Conservation (phyloP, 2,113 vertebrate species). For the Albula glossodonta region DNA sequence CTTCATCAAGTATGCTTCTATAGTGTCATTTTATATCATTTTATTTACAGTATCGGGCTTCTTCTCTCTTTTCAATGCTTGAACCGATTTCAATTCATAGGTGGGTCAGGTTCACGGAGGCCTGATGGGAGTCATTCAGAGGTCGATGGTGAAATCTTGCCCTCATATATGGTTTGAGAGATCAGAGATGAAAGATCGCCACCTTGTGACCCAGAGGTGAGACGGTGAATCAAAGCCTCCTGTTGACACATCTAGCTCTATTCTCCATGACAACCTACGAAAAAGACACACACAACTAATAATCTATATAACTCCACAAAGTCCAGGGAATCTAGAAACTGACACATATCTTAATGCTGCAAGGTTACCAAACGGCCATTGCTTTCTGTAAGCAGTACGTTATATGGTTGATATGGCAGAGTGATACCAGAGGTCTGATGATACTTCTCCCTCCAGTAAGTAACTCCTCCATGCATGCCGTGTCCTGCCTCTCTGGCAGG, state of each 20-base stretch:
- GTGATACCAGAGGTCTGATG: background rate
- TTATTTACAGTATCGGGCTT: background rate
- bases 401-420: background rate
- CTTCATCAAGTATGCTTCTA: background rate
- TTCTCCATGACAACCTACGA: background rate
- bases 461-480: background rate
- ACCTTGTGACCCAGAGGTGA: constrained; percentile 87
- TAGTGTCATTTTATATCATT: background rate
- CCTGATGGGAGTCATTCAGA: constrained; percentile 89
- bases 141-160: constrained; percentile 87
- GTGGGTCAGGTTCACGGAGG: constrained; percentile 92
- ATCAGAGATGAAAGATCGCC: constrained; percentile 89
- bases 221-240: background rate
- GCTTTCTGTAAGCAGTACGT: background rate
- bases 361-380: background rate
- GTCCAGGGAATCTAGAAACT: too few species aligned
- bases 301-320: too few species aligned
- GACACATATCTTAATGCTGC: background rate
- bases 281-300: too few species aligned
- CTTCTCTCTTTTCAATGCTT: background rate
- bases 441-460: background rate
- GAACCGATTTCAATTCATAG: constrained; percentile 58
- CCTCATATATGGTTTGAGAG: constrained; percentile 97
- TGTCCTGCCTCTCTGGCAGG: background rate
- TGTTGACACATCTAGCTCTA: background rate